Percentiles rank a stretch among this genome's conserved stretches.
Conservation (phyloP, 2,888 invertebrate species). For the Rotaria magnacalcarata region DNA sequence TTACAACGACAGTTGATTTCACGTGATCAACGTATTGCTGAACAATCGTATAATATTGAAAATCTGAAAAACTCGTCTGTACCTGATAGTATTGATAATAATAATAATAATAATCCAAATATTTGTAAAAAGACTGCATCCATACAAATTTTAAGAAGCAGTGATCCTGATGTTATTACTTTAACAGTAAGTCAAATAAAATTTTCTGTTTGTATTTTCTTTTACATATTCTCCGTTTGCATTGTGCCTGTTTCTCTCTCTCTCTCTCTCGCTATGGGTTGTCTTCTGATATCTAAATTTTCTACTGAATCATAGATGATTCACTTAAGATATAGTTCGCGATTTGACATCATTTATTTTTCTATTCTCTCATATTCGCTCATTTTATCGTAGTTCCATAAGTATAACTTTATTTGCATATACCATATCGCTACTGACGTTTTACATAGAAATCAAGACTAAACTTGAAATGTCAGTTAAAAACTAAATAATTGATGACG, state of each 20-base stretch:
- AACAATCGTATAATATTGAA: neutral
- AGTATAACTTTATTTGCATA: neutral
- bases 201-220: neutral
- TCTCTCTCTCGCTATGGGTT: neutral
- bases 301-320: neutral
- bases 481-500: neutral
- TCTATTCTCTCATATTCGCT: neutral
- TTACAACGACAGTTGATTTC: constrained; percentile 37
- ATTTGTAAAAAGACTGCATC: neutral
- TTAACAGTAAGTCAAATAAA: constrained; percentile 1
- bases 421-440: neutral
- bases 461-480: neutral
- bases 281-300: neutral
- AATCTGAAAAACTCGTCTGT: neutral
- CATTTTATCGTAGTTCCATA: neutral
- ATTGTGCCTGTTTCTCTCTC: neutral
- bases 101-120: neutral
- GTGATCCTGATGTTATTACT: neutral
- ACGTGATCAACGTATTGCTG: constrained; percentile 34
- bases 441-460: neutral
- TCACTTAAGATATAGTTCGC: neutral
- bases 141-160: constrained; percentile 4
- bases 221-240: neutral
- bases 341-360: neutral
- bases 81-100: neutral